Base-by-base conservation (phyloP, 2,113 vertebrate genomes). In the Corydoras maculifer region DNA sequence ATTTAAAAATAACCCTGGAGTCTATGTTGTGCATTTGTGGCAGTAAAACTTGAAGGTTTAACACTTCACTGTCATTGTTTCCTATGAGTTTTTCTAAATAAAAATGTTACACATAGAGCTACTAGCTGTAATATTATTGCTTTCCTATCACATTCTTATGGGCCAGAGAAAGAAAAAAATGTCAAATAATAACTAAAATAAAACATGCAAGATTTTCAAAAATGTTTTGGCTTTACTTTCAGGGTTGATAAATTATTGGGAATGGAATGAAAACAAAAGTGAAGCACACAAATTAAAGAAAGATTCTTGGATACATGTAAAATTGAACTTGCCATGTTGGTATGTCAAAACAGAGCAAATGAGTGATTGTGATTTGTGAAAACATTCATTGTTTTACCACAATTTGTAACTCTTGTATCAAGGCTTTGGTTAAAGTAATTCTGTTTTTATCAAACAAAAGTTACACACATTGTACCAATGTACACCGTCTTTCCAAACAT, bases 211-310 rank as follows among this genome's bases (percentile, higher is more conserved):
- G 3, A 61, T 61, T 70, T 67, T 65, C 58, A 10, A 15, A 43
- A 65, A 76, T 66, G 54, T 43, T 15, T 73, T 63, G 57, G 57
- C 67, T 66, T 15, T 48, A 18, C 61, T 74, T 35, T 67, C 65
- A 60, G 29, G 30, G 57, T 78, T 70, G 31, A 54, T 25, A 64
- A 25, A 63, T 69, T 67, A 75, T 32, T 75, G 73, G 78, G 73
- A 29, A 68, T 58, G 62, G 61, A 35, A 7, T 55, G 62, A 74
- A 78, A 82, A 74, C 32, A 75, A 78, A 78, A 77, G 70, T 53
- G 79, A 82, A 82, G 78, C 73, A 81, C 77, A 68, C 18, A 58
- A 80, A 81, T 82, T 58, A 49, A 60, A 72, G 73, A 9, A 35
- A 57, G 70, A 75, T 71, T 63, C 68, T 57, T 25, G 61, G 69